phyloP scores from a whole-genome alignment of 2,888 invertebrate species.

The Noctua janthe region DNA sequence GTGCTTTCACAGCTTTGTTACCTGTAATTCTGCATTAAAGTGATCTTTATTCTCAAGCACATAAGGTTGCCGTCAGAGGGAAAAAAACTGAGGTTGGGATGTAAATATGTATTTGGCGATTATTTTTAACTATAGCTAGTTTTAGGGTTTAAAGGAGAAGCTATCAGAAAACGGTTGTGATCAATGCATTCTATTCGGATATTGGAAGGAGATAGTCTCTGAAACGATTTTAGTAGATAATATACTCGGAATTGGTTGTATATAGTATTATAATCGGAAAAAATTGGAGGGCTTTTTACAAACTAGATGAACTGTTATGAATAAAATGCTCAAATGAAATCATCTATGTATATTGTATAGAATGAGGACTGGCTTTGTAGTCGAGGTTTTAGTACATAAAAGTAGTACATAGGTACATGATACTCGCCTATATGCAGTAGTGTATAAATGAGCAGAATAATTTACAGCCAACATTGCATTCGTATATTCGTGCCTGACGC shows the following conservation, averaged over 20 bases:
- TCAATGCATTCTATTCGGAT: neutral
- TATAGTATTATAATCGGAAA: neutral
- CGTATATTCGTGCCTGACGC: neutral
- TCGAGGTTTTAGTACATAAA: neutral
- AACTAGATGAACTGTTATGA: neutral
- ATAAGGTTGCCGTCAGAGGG: neutral
- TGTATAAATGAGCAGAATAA: neutral
- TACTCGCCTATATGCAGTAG: neutral
- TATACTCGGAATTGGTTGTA: neutral
- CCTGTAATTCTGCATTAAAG: neutral
- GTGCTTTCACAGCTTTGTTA: neutral
- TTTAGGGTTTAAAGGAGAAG: neutral
- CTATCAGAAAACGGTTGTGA: neutral
- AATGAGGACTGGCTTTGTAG: neutral
- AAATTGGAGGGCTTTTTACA: neutral
- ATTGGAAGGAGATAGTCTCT: neutral
- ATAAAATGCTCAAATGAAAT: neutral
- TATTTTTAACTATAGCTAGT: neutral
- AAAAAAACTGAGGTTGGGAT: neutral
- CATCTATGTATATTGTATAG: neutral
- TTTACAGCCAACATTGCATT: neutral
- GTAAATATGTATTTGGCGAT: conserved; percentile 10
- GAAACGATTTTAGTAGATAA: neutral
- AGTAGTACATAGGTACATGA: neutral
- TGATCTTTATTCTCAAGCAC: neutral